phyloP scores from a whole-genome alignment of 2,888 invertebrate species.

The Drosophila aldrichi region DNA sequence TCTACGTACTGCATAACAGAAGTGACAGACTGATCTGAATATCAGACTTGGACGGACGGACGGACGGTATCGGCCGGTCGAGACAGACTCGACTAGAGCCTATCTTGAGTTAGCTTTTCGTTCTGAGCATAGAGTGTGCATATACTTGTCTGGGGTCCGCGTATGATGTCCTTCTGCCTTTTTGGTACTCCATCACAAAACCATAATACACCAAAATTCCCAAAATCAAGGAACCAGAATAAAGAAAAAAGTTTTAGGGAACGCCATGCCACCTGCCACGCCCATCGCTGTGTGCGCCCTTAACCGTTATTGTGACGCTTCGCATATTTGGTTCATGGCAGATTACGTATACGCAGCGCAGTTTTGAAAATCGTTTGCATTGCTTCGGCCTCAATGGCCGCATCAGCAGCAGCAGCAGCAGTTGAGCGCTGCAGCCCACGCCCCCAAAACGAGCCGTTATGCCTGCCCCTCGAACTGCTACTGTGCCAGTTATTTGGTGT shows the following conservation, averaged over 20 bases:
- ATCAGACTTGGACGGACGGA: too few species aligned
- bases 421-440: constrained; percentile 10
- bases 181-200: constrained; percentile 49
- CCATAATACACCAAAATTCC: constrained; percentile 9
- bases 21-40: too few species aligned
- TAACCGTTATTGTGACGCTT: constrained; percentile 51
- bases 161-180: constrained; percentile 74
- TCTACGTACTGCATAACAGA: too few species aligned
- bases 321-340: constrained; percentile 78
- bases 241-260: neutral
- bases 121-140: too few species aligned
- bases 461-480: constrained; percentile 24
- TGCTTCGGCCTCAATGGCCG: constrained; percentile 47
- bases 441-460: neutral
- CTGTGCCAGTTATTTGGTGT: constrained; percentile 71
- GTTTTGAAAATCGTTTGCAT: constrained; percentile 76
- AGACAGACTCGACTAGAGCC: too few species aligned
- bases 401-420: neutral
- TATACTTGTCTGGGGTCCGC: too few species aligned
- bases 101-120: too few species aligned
- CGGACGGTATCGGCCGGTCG: too few species aligned
- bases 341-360: constrained; percentile 77
- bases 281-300: constrained; percentile 23
- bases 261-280: constrained; percentile 16
- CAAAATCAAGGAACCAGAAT: neutral